Percentiles rank a stretch among this genome's conserved stretches.
phyloP scores from a whole-genome alignment of 2,797 vertebrate genomes.

The Anguilla obscura region DNA sequence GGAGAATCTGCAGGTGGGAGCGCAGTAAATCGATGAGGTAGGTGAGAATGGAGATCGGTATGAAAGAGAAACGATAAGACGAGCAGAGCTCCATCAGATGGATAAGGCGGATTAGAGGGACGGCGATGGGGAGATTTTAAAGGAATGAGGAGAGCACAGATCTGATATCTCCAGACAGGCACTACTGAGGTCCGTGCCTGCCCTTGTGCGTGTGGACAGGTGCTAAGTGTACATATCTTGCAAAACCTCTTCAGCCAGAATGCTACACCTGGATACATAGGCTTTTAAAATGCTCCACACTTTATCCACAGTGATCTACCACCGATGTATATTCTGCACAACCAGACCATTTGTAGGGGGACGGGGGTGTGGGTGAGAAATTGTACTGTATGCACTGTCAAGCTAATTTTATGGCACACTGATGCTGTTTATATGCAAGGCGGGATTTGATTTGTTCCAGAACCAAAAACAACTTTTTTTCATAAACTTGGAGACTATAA shows the following conservation, averaged over 20 bases:
- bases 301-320: constrained; percentile 1
- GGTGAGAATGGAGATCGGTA: constrained; percentile 5
- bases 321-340: no score
- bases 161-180: constrained; percentile 48
- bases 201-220: constrained; percentile 16
- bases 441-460: neutral
- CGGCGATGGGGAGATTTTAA: constrained; percentile 35
- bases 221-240: neutral
- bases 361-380: neutral
- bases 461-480: neutral
- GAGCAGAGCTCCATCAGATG: neutral
- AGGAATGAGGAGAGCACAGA: constrained; percentile 40
- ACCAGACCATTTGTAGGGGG: neutral
- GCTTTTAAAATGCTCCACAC: constrained; percentile 3
- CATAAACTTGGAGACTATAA: neutral
- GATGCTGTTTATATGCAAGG: neutral
- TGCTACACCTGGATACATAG: neutral
- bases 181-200: neutral
- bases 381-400: neutral
- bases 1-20: neutral
- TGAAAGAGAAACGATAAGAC: constrained; percentile 30
- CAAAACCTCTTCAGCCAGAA: neutral
- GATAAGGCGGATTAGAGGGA: constrained; percentile 12
- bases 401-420: neutral
- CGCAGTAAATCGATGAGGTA: neutral